Base-by-base conservation (phyloP, 2,888 invertebrate species). In the Chrysolina oricalcia region DNA sequence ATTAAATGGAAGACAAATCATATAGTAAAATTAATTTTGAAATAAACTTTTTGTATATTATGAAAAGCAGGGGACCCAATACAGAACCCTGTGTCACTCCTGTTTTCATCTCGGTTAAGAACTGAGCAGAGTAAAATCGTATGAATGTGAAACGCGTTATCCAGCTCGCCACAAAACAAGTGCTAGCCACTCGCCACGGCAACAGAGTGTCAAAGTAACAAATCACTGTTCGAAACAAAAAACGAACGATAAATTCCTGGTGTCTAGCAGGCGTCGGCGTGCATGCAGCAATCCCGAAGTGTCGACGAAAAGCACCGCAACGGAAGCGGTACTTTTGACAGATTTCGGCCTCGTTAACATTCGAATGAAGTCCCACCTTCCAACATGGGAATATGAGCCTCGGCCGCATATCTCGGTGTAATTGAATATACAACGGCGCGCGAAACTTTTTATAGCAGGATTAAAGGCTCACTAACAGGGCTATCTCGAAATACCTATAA, bases 261-360 rank as follows among this genome's bases (percentile, higher is more conserved):
- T 59, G 59, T 35, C 59, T 59, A 59, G 59, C 59, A 59, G 59
- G 59, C 59, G 21, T 27, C 41, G 35, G n/a, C 50, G 74, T 68
- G 74, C 81, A 83, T 70, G 74, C 81, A 83, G 74, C 73, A 82
- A 83, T 82, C 81, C 78, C 72, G 74, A 69, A 68, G 78, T 63
- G 73, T 76, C 75, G 64, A 70, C 75, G 80, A 78, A 73, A 65
- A 72, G 70, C 59, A 19, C 53, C 82, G 79, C 83, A 84, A 81
- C 86, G 87, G 87, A 87, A 86, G 87, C 87, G 87, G 87, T 85
- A 81, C 85, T 85, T 87, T 86, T 87, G 86, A 87, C 87, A 85
- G 85, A 86, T 87, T 87, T 87, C 86, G 87, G 87, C 83, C 85
- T 87, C 86, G 86, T 87, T 87, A 87, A 85, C 85, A 87, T 87